Percentiles rank a stretch among this genome's conserved stretches.
phyloP scores from a whole-genome alignment of 2,113 vertebrate species.

The Mesitornis unicolor region DNA sequence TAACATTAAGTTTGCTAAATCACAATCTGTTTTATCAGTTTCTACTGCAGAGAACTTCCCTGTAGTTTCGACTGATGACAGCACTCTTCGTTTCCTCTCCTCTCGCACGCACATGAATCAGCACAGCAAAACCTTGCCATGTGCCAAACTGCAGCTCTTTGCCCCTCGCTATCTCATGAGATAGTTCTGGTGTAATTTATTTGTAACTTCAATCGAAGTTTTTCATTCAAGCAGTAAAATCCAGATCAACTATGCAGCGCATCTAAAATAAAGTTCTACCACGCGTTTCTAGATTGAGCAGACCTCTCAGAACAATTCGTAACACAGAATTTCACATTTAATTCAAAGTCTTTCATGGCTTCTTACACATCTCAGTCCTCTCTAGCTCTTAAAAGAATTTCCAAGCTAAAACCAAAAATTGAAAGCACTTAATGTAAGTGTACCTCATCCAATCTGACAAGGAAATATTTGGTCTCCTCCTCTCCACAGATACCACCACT shows the following conservation, averaged over 20 bases:
- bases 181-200: neutral
- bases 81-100: constrained; percentile 13
- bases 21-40: neutral
- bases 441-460: neutral
- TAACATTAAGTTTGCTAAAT: neutral
- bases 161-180: neutral
- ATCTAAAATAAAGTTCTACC: neutral
- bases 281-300: neutral
- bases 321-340: neutral
- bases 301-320: neutral
- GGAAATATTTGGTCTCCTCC: neutral
- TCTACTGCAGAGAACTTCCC: neutral
- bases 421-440: neutral
- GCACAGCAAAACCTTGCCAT: neutral
- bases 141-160: neutral
- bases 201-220: neutral
- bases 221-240: neutral
- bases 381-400: neutral
- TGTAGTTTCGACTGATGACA: constrained; percentile 20
- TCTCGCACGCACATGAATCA: neutral
- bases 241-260: rapidly evolving
- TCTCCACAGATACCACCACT: neutral
- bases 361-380: neutral
- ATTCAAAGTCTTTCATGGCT: neutral
- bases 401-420: neutral